These are phyloP conservation scores for Dromiciops gliroides DNA, from an alignment of 2,113 vertebrate genomes.

Conservation along the genomic window DNA sequence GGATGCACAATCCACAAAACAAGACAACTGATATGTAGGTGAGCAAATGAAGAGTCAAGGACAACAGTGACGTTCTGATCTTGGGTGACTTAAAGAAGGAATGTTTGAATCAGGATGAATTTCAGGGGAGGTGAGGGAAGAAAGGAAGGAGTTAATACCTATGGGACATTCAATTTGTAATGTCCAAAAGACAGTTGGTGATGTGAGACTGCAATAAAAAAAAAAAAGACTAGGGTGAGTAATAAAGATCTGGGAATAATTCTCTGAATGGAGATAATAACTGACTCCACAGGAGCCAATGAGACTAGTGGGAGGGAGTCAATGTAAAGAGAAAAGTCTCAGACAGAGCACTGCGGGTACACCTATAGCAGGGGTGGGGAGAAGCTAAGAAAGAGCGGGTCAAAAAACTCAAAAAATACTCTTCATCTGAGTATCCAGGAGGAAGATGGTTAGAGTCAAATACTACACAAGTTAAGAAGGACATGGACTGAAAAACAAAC, in stretches of 20 bases:
- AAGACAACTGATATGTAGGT: background rate
- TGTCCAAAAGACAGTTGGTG: background rate
- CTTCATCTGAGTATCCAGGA: background rate
- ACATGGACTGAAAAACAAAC: background rate
- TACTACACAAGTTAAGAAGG: background rate
- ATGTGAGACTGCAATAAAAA: background rate
- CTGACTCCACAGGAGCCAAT: background rate
- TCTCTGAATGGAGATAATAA: no score
- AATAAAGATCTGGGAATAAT: background rate
- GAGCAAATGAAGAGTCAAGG: background rate
- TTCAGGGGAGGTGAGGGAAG: no score
- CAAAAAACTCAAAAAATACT: background rate
- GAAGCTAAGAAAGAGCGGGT: background rate
- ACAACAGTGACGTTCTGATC: background rate
- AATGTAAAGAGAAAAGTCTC: background rate
- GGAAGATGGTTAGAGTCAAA: background rate
- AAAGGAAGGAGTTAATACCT: no score
- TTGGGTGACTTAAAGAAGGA: no score
- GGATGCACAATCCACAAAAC: background rate
- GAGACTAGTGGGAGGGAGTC: background rate
- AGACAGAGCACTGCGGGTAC: background rate
- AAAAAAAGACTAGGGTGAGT: background rate
- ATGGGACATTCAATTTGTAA: no score
- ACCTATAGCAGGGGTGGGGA: background rate
- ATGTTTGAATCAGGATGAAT: no score